phyloP scores from a whole-genome alignment of 2,888 invertebrate genomes.

The Philopedon plagiatum region DNA sequence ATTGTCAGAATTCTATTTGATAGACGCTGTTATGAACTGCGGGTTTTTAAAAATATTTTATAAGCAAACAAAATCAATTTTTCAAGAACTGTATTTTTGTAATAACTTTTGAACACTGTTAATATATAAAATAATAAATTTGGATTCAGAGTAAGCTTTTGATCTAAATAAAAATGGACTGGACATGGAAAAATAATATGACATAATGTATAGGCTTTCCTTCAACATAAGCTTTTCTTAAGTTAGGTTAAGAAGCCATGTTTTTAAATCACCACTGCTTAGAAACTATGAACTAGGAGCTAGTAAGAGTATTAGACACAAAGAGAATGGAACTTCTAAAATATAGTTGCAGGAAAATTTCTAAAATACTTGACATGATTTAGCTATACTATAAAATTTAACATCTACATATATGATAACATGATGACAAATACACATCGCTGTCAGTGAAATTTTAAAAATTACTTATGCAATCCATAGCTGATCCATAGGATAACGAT shows the following conservation, averaged over 20 bases:
- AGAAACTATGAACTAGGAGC: conserved; percentile 21
- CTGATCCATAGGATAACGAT: too few species aligned
- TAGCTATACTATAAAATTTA: conserved; percentile 37
- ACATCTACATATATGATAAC: conserved; percentile 29
- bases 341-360: conserved; percentile 18
- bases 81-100: too few species aligned
- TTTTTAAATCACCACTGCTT: conserved; percentile 25
- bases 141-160: too few species aligned
- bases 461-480: too few species aligned
- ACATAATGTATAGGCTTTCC: neutral
- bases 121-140: too few species aligned
- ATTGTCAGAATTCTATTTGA: too few species aligned
- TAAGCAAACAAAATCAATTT: too few species aligned
- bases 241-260: neutral
- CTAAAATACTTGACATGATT: conserved; percentile 17
- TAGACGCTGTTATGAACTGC: too few species aligned
- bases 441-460: neutral
- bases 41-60: too few species aligned
- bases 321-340: conserved; percentile 19
- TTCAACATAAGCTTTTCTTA: neutral
- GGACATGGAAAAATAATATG: neutral
- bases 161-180: too few species aligned
- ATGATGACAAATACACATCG: too few species aligned
- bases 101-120: too few species aligned
- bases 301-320: conserved; percentile 22